phyloP scores from a whole-genome alignment of 2,888 invertebrate genomes.

The Abscondita cerata region DNA sequence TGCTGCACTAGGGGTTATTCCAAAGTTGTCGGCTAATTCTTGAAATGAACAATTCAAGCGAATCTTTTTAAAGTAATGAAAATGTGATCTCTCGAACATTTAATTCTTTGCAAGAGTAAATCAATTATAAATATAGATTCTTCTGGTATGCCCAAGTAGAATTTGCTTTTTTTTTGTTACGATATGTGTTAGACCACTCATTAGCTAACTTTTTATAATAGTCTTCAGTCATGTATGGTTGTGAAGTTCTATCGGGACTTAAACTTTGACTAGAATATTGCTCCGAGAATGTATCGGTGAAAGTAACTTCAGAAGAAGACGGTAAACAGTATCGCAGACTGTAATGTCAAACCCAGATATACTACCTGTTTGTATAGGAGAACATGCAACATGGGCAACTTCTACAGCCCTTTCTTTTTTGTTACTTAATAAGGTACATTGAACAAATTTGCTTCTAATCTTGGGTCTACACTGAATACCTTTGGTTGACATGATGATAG shows the following conservation, averaged over 20 bases:
- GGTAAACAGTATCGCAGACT: too few species aligned
- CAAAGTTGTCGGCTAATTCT: conserved; percentile 16
- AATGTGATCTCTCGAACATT: background rate
- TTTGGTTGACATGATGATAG: too few species aligned
- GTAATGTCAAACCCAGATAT: too few species aligned
- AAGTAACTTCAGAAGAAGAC: too few species aligned
- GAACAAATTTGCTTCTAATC: conserved; percentile 3
- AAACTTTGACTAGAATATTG: too few species aligned
- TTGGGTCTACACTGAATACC: conserved; percentile 3
- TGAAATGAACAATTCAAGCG: conserved; percentile 13
- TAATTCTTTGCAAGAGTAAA: background rate
- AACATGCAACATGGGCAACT: background rate
- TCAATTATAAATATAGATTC: background rate
- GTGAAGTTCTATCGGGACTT: too few species aligned
- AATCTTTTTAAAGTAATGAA: conserved; percentile 19
- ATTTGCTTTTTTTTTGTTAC: background rate
- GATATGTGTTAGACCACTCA: background rate
- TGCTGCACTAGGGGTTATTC: conserved; percentile 13
- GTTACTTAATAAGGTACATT: background rate
- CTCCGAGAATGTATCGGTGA: background rate
- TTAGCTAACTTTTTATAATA: background rate
- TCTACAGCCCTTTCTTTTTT: background rate
- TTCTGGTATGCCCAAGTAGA: conserved; percentile 3
- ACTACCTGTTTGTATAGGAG: background rate
- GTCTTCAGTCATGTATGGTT: background rate